Evolutionary conservation across 1,140 invertebrate species (phyloP), one percentile per base, ranked within the genome.

Genomic region (Drosophila parabipectinata): DNA sequence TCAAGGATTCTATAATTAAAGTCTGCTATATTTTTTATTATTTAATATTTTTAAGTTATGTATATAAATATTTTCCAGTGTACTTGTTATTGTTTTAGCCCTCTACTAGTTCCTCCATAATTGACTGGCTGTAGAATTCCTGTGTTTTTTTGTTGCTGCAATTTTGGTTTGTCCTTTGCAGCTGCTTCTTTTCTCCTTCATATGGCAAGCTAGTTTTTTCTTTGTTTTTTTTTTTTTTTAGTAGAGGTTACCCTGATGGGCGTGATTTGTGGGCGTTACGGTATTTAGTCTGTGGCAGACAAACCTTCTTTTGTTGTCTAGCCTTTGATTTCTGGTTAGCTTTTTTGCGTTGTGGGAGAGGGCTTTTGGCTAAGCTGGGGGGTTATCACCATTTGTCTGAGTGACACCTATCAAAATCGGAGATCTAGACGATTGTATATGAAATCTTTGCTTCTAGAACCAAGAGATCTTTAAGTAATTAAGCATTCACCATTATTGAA

Each of bases 81-180:
- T 8, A 6, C 12, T 10, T 37, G 53, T 44, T 56, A 34, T 68
- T 67, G 58, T 24, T 69, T 47, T 47, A 10, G 44, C 32, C 26
- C 26, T 48, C 18, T 62, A 30, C 57, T 54, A 41, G 51, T 61
- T 32, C 61, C 51, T 62, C 78, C 83, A 87, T 87, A 87, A 87
- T 87, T 87, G 82, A 87, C 82, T 87, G 71, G 52, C 83, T 88
- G 82, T 79, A 79, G 88, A 87, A 87, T 87, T 87, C 82, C 77
- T 79, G 83, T 75, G 58, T 72, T 82, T 82, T 87, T 79, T 77
- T 66, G 51, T 60, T 55, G 21, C 34, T 53, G 39, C 62, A 34
- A 56, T 51, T 75, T 75, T n/a, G 32, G 62, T 57, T 83, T 59
- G 67, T 45, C 24, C n/a, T 63, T 15, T 53, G 32, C 58, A 68